Conservation (phyloP, 2,113 vertebrate genomes). For the Tylochromis polylepis region DNA sequence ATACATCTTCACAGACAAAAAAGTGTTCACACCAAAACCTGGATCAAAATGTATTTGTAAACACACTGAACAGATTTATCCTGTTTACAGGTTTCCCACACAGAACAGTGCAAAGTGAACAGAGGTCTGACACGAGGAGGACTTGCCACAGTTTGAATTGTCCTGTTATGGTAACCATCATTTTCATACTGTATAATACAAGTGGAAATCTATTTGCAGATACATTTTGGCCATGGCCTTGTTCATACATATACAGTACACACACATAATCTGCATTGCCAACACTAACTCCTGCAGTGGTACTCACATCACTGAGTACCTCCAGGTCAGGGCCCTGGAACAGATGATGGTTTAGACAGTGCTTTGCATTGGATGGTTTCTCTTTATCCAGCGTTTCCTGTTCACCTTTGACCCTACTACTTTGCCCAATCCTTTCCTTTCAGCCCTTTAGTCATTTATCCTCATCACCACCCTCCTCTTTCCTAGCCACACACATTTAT, state of each 20-base stretch:
- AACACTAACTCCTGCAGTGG: constrained; percentile 32
- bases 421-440: not conserved
- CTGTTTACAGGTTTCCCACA: not conserved
- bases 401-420: not conserved
- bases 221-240: constrained; percentile 14
- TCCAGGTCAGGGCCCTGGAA: constrained; percentile 81
- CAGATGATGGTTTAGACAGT: constrained; percentile 68
- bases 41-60: constrained; percentile 32
- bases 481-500: not conserved
- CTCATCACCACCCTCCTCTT: not conserved
- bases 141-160: not conserved
- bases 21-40: constrained; percentile 18
- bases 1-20: not conserved
- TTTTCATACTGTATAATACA: not conserved
- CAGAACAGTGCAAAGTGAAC: not conserved
- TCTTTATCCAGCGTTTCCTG: not conserved
- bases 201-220: not conserved
- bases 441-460: not conserved
- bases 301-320: constrained; percentile 83
- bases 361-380: not conserved
- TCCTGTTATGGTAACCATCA: not conserved
- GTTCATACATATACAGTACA: constrained; percentile 20
- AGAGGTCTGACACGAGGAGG: not conserved
- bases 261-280: constrained; percentile 41
- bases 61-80: not conserved